phyloP scores from a whole-genome alignment of 2,113 vertebrate species.

The Paradisaea rubra region DNA sequence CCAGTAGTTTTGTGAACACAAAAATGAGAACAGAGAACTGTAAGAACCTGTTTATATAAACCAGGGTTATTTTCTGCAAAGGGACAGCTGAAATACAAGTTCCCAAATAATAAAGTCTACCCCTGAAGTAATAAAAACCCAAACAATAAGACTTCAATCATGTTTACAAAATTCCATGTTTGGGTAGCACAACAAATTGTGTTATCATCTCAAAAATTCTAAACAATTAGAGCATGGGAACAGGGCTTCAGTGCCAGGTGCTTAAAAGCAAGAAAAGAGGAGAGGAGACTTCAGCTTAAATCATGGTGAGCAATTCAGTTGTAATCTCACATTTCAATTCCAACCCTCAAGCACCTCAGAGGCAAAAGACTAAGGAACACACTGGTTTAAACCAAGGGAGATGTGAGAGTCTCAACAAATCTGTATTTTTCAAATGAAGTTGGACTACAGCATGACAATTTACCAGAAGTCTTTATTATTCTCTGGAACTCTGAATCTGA shows the following conservation, averaged over 20 bases:
- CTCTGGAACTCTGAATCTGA: neutral
- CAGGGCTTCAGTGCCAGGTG: neutral
- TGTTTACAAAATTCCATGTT: neutral
- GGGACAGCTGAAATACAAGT: neutral
- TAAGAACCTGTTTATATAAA: neutral
- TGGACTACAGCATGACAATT: neutral
- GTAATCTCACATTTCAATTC: neutral
- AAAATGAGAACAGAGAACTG: neutral
- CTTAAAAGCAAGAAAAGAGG: neutral
- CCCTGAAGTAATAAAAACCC: neutral
- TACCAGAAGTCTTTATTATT: neutral
- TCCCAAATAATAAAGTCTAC: neutral
- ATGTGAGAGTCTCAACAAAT: neutral
- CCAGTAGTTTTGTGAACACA: neutral
- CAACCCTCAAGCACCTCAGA: neutral
- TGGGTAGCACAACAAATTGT: neutral
- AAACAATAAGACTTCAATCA: neutral
- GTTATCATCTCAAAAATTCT: neutral
- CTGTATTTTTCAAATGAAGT: neutral
- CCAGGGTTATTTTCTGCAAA: neutral
- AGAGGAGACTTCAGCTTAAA: neutral
- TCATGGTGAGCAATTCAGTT: fast-evolving
- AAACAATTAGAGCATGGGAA: neutral
- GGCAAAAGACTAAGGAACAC: neutral
- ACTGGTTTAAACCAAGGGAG: neutral